Conservation (phyloP, 2,797 vertebrate genomes). For the Onychomys torridus region DNA sequence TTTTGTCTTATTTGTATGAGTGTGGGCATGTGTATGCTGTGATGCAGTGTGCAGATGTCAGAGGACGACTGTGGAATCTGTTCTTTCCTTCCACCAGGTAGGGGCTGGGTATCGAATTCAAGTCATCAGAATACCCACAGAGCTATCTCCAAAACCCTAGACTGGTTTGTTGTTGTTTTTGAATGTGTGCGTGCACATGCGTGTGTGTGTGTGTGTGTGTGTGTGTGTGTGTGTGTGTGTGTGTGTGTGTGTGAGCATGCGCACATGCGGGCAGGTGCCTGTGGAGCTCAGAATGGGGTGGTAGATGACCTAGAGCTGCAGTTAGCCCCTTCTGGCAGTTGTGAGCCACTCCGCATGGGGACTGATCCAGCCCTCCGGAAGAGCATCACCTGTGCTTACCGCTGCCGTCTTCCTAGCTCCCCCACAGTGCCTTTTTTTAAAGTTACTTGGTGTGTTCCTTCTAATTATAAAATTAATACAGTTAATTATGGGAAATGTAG, state of each 20-base stretch:
- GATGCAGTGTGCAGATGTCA: neutral
- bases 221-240: neutral
- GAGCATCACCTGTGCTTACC: no score
- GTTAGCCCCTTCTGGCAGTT: neutral
- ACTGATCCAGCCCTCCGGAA: neutral
- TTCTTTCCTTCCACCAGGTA: no score
- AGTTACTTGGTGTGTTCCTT: constrained; percentile 11
- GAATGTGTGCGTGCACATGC: neutral
- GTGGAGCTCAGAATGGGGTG: neutral
- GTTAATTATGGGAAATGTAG: neutral
- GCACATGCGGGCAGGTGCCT: neutral
- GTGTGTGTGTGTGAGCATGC: neutral
- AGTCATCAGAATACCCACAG: neutral
- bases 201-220: neutral
- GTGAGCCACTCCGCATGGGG: neutral
- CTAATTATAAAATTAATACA: constrained; percentile 18
- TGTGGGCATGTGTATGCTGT: neutral
- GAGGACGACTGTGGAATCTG: neutral
- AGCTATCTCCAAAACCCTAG: neutral
- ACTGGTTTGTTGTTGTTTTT: neutral
- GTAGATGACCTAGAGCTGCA: no score
- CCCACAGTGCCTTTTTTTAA: neutral
- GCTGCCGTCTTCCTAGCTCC: neutral
- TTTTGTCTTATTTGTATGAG: neutral
- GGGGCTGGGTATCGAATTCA: neutral